phyloP scores from a whole-genome alignment of 2,888 invertebrate genomes.

The Allygus modestus region DNA sequence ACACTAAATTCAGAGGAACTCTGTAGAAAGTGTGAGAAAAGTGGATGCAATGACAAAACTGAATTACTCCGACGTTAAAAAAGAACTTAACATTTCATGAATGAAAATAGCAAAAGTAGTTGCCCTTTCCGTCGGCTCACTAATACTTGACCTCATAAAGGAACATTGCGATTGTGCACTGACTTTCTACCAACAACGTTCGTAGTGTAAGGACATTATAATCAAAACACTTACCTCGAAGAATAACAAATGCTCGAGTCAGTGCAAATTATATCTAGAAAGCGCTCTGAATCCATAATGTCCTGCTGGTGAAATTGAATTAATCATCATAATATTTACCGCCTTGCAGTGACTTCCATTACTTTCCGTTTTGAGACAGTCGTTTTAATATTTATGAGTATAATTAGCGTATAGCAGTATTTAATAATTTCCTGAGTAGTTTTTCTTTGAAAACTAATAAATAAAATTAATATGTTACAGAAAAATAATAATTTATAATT shows the following conservation, averaged over 20 bases:
- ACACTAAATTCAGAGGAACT: no score
- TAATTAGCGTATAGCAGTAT: no score
- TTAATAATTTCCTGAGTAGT: no score
- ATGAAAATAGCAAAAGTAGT: not conserved
- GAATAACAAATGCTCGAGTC: constrained; percentile 27
- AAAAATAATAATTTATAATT: no score
- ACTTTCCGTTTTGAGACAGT: not conserved
- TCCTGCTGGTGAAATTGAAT: constrained; percentile 22
- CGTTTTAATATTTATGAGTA: no score
- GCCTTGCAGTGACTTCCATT: not conserved
- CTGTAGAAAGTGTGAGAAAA: no score
- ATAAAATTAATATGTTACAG: no score
- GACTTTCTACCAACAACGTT: constrained; percentile 16
- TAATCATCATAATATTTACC: constrained; percentile 33
- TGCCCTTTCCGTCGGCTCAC: not conserved
- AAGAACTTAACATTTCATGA: not conserved
- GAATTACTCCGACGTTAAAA: no score
- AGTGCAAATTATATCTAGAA: constrained; percentile 16
- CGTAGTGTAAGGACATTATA: not conserved
- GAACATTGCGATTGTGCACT: not conserved
- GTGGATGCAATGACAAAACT: no score
- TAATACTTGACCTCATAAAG: not conserved
- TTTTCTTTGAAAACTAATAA: no score
- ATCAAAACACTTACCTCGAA: constrained; percentile 10
- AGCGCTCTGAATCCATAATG: constrained; percentile 43